These are phyloP conservation scores for Brevipalpus yothersi DNA, from an alignment of 1,140 invertebrate species.

Conservation along the genomic window DNA sequence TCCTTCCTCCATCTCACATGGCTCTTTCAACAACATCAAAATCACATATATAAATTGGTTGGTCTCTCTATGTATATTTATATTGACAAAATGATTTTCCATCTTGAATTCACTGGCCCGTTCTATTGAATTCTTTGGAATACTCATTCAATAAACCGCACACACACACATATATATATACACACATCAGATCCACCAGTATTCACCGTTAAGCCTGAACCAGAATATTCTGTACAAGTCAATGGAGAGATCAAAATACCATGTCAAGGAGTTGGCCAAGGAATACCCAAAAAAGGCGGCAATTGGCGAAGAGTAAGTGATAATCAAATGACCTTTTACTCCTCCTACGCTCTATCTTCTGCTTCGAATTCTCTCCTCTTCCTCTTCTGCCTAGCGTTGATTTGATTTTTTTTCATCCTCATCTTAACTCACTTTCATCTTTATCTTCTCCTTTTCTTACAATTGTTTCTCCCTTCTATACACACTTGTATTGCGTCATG, in stretches of 20 bases:
- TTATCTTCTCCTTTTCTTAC: neutral
- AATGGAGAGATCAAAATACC: slow-evolving; percentile 55
- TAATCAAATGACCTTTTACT: neutral
- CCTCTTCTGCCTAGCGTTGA: neutral
- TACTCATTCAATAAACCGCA: neutral
- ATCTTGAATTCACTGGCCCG: neutral
- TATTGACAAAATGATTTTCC: neutral
- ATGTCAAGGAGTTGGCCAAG: slow-evolving; percentile 69
- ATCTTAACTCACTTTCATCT: neutral
- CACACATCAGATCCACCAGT: slow-evolving; percentile 21
- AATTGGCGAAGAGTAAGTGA: slow-evolving; percentile 60
- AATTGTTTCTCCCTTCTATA: neutral
- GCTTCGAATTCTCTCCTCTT: neutral
- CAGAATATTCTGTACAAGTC: slow-evolving; percentile 18
- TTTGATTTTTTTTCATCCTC: neutral
- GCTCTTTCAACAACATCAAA: no score
- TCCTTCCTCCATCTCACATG: no score
- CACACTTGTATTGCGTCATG: neutral
- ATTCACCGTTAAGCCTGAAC: slow-evolving; percentile 20
- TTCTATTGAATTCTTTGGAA: neutral
- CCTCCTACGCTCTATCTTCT: neutral
- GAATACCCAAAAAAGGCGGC: slow-evolving; percentile 47
- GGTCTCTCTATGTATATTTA: neutral
- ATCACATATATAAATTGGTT: no score
- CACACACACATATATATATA: neutral